Evolutionary conservation across 1,140 invertebrate genomes (phyloP).

Genomic region (Aplysia californica): DNA sequence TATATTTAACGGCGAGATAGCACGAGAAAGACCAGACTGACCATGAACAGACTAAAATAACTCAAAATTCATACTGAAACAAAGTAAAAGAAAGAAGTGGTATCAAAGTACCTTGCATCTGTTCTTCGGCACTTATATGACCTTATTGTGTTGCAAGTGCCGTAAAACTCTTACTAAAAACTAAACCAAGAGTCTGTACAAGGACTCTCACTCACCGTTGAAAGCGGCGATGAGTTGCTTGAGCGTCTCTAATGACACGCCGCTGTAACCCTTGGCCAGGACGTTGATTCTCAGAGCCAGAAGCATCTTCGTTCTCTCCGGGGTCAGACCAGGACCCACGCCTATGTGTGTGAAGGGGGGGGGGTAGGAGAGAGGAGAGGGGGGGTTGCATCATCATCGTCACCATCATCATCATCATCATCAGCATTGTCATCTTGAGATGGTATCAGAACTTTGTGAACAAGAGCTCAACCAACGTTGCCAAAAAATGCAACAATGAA

Average conservation of each 20-base stretch:
- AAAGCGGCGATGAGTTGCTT: constrained; percentile 78
- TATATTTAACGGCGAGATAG: no score
- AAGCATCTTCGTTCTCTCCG: constrained; percentile 76
- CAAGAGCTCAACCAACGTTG: no score
- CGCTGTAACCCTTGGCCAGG: constrained; percentile 80
- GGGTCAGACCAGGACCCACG: constrained; percentile 76
- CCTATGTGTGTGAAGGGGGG: constrained; percentile 68
- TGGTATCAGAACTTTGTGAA: background rate
- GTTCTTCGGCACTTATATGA: no score
- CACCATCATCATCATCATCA: background rate
- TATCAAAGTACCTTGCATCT: no score
- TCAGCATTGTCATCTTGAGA: background rate
- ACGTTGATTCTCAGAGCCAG: constrained; percentile 80
- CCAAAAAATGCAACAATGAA: no score
- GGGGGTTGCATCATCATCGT: background rate
- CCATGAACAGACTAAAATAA: no score
- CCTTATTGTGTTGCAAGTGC: no score
- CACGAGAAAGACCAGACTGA: background rate
- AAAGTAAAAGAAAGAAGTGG: no score
- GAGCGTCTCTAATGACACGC: constrained; percentile 76
- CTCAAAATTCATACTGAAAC: no score
- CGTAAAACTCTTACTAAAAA: no score
- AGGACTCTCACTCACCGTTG: constrained; percentile 77
- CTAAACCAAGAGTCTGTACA: no score
- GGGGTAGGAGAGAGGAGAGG: background rate